phyloP scores from a whole-genome alignment of 2,888 invertebrate species.

The Notocelia uddmanniana region DNA sequence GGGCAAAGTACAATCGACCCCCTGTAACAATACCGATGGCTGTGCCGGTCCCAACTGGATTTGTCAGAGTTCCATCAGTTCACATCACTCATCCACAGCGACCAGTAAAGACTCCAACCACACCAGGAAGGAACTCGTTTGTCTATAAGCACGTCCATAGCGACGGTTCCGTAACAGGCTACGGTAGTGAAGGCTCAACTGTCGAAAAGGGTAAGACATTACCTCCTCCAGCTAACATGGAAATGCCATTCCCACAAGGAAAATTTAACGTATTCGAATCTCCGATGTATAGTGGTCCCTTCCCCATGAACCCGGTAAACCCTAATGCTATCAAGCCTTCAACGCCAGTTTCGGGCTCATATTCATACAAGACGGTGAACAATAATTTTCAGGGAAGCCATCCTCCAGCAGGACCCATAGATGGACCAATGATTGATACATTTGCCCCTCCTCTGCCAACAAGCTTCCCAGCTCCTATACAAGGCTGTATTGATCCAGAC shows the following conservation, averaged over 20 bases:
- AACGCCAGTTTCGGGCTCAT: slow-evolving; percentile 37
- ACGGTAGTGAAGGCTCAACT: slow-evolving; percentile 11
- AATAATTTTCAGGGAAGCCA: neutral
- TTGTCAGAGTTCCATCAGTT: slow-evolving; percentile 16
- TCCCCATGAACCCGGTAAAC: slow-evolving; percentile 23
- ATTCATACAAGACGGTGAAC: slow-evolving; percentile 38
- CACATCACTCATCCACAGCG: slow-evolving; percentile 14
- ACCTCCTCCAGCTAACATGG: slow-evolving; percentile 13
- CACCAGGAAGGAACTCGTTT: slow-evolving; percentile 30
- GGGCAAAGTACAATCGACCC: slow-evolving; percentile 30
- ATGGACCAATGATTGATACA: slow-evolving; percentile 17
- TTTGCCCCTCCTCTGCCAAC: slow-evolving; percentile 19
- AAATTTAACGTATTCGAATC: slow-evolving; percentile 22
- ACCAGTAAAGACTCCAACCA: slow-evolving; percentile 11
- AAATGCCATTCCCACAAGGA: slow-evolving; percentile 7
- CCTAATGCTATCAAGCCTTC: slow-evolving; percentile 33
- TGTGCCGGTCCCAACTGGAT: slow-evolving; percentile 20
- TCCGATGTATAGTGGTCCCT: slow-evolving; percentile 26
- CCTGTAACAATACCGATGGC: slow-evolving; percentile 15
- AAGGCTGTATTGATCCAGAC: slow-evolving; percentile 25
- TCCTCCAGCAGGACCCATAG: slow-evolving; percentile 16
- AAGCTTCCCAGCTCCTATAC: slow-evolving; percentile 9
- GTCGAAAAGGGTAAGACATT: slow-evolving; percentile 12
- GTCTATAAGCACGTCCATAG: slow-evolving; percentile 47
- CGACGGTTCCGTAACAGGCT: slow-evolving; percentile 47